Evolutionary conservation across 2,888 invertebrate genomes (phyloP).

Genomic region (Nymphalis urticae): DNA sequence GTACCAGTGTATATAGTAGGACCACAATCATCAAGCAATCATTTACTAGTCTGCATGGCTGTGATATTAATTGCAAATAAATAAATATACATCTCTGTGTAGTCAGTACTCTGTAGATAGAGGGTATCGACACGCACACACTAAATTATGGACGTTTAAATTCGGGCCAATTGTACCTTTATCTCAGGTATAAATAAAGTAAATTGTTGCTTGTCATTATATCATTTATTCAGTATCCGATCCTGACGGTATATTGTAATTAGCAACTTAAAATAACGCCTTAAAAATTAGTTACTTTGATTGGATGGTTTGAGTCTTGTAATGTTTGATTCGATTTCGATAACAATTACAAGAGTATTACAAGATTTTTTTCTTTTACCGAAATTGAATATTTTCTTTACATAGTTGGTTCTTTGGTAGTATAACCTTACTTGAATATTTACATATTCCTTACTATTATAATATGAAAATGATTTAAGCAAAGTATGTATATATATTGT

Average conservation of each 20-base stretch:
- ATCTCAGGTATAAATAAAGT: constrained; percentile 3
- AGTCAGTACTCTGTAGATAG: constrained; percentile 1
- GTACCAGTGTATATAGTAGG: too few species aligned
- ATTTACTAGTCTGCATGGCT: not conserved
- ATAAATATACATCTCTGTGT: not conserved
- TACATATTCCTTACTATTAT: too few species aligned
- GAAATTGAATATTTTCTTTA: too few species aligned
- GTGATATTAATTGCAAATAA: too few species aligned
- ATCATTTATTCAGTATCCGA: constrained; percentile 2
- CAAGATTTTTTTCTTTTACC: not conserved
- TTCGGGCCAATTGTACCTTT: not conserved
- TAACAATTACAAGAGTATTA: not conserved
- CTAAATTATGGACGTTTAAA: constrained; percentile 19
- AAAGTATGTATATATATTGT: too few species aligned
- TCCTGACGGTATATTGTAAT: not conserved
- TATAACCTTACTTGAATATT: too few species aligned
- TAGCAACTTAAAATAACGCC: not conserved
- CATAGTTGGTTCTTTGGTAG: too few species aligned
- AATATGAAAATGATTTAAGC: too few species aligned
- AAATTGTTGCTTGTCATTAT: not conserved
- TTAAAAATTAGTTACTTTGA: not conserved
- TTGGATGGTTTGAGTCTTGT: not conserved
- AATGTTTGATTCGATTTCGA: not conserved
- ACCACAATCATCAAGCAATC: too few species aligned
- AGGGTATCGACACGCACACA: constrained; percentile 25